Evolutionary conservation across 1,140 invertebrate genomes (phyloP).

Genomic region (Bombus sibiricus): DNA sequence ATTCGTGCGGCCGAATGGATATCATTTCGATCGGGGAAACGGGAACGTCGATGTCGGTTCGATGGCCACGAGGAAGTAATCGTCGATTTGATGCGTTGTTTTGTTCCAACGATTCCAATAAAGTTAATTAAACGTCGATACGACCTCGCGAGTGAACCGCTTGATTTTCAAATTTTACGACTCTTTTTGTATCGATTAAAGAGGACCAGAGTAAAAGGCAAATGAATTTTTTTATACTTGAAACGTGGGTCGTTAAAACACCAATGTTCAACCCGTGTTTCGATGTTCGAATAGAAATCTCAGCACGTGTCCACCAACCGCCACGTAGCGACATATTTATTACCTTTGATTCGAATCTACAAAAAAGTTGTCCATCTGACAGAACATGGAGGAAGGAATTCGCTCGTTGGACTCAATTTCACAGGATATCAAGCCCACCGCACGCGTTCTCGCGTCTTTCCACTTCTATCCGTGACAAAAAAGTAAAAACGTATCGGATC

Average conservation of each 20-base stretch:
- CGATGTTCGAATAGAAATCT: no score
- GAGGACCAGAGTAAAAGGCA: background rate
- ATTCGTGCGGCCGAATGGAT: slow-evolving; percentile 33
- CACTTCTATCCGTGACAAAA: background rate
- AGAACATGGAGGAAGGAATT: background rate
- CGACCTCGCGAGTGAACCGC: background rate
- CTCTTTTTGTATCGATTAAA: background rate
- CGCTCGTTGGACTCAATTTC: slow-evolving; percentile 10
- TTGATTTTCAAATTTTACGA: background rate
- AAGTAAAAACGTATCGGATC: slow-evolving; percentile 31
- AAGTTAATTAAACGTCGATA: background rate
- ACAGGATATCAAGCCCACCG: background rate
- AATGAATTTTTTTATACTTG: background rate
- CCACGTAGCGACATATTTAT: no score
- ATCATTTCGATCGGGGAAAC: background rate
- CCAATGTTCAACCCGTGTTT: no score
- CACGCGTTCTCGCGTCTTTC: background rate
- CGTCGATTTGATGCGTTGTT: background rate
- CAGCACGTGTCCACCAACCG: no score
- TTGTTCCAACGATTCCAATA: background rate
- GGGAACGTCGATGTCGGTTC: background rate
- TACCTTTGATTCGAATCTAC: background rate
- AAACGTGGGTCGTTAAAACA: no score
- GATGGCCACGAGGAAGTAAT: background rate
- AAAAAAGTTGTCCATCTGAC: background rate